Conservation (phyloP, 1,140 invertebrate genomes). For the Brachionus calyciflorus region DNA sequence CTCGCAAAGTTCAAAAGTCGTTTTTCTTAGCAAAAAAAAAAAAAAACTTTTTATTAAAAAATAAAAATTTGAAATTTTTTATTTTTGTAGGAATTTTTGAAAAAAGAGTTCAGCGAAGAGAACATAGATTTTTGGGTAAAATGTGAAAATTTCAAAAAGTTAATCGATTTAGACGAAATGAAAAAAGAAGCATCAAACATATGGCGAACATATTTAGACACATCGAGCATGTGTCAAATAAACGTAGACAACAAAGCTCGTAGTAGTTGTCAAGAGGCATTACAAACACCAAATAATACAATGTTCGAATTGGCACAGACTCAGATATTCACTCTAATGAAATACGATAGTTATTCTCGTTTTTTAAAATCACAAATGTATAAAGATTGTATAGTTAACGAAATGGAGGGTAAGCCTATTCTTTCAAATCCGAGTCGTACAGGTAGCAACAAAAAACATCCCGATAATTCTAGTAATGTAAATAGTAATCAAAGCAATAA, state of each 20-base stretch:
- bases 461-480: neutral
- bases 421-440: neutral
- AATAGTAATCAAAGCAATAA: slow-evolving; percentile 22
- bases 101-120: slow-evolving; percentile 92
- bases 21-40: neutral
- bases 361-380: slow-evolving; percentile 87
- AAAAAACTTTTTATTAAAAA: neutral
- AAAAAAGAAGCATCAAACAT: slow-evolving; percentile 28
- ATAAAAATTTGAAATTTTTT: neutral
- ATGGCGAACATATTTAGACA: slow-evolving; percentile 45
- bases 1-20: no score
- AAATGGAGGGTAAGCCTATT: slow-evolving; percentile 61
- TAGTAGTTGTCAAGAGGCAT: slow-evolving; percentile 57
- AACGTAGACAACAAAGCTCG: slow-evolving; percentile 58
- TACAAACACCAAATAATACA: slow-evolving; percentile 5
- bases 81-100: slow-evolving; percentile 77
- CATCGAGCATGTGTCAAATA: slow-evolving; percentile 35
- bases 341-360: slow-evolving; percentile 91
- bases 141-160: slow-evolving; percentile 76
- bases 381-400: slow-evolving; percentile 71
- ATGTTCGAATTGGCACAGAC: slow-evolving; percentile 69
- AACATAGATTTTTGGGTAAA: slow-evolving; percentile 94
- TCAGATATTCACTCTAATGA: slow-evolving; percentile 95
- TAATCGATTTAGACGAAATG: slow-evolving; percentile 55
- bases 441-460: neutral